A percentile compares a stretch with the other conserved stretches of the same genome.
phyloP scores from a whole-genome alignment of 2,888 invertebrate genomes.

The Archips crataeganus region DNA sequence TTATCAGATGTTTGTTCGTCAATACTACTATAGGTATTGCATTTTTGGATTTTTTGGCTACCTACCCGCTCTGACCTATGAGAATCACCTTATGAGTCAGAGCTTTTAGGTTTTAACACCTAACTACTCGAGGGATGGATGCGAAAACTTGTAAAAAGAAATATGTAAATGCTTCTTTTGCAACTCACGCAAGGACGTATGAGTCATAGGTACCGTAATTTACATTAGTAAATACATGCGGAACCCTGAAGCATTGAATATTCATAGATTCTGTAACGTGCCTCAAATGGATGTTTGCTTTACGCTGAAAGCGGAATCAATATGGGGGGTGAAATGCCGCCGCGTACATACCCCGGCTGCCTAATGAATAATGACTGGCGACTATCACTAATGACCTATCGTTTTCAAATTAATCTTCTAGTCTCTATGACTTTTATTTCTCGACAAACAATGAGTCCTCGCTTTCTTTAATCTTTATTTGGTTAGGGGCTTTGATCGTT shows the following conservation, averaged over 20 bases:
- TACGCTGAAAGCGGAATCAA: slow-evolving; percentile 51
- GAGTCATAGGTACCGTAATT: slow-evolving; percentile 25
- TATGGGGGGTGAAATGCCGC: slow-evolving; percentile 43
- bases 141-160: background rate
- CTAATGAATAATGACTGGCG: slow-evolving; percentile 51
- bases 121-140: background rate
- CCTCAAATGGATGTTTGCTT: slow-evolving; percentile 54
- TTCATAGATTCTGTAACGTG: slow-evolving; percentile 45
- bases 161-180: slow-evolving; percentile 20
- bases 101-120: slow-evolving; percentile 10
- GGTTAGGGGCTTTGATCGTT: background rate
- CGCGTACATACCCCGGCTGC: slow-evolving; percentile 34
- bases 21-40: background rate
- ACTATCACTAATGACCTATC: slow-evolving; percentile 34
- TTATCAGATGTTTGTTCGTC: background rate
- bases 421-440: slow-evolving; percentile 20
- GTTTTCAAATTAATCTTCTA: slow-evolving; percentile 38
- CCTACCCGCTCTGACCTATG: background rate
- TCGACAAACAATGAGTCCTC: slow-evolving; percentile 11
- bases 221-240: slow-evolving; percentile 4
- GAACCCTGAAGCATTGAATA: slow-evolving; percentile 48
- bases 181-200: slow-evolving; percentile 20
- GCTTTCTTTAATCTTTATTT: slow-evolving; percentile 4
- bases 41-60: background rate
- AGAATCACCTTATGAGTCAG: slow-evolving; percentile 5